Evolutionary conservation across 2,113 vertebrate genomes (phyloP), one percentile per base, ranked within the genome.

Genomic region (Garra rufa): DNA sequence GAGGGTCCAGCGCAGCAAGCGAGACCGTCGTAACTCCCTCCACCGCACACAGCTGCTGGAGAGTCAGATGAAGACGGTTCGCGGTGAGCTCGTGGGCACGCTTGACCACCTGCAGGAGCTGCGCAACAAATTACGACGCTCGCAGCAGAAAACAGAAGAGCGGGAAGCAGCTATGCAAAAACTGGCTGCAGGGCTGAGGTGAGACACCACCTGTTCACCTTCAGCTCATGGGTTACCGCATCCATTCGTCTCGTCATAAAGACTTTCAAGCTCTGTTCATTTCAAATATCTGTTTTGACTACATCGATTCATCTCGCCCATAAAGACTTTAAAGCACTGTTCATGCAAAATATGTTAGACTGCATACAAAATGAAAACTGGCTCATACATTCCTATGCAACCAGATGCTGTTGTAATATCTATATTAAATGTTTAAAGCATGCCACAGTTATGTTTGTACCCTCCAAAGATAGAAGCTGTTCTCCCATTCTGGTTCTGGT

Each of bases 131-230:
- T 81, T 99, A 38, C 94, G 94, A 11, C 95, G 95, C 61, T 95
- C 96, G 15, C 96, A 98, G 30, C 92, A 94, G 85, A 96, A 96
- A 83, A 92, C 97, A 19, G 96, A 98, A 44, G 95, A 99, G 88
- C 97, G 97, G 59, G 93, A 94, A 11, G 88, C 81, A 8, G 91
- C 93, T 44, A 93, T 98, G 87, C 88, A 96, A 88, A 95, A 95
- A 90, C 94, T 99, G 81, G 96, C 95, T 9, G 90, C 94, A 3
- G 96, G 97, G 85, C 95, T 97, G 76, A 95, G 95, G 96, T 98
- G 89, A 95, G 91, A 46, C 83, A 50, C 61, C 41, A 63, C 52
- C 65, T 4, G n/a, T 55, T 65, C 63, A 34, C 46, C 63, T 50
- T 55, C 28, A n/a, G 63, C 17, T 46, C 41, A 46, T 55, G 7